Conservation (phyloP, 2,888 invertebrate genomes). For the Parnassius mnemosyne region DNA sequence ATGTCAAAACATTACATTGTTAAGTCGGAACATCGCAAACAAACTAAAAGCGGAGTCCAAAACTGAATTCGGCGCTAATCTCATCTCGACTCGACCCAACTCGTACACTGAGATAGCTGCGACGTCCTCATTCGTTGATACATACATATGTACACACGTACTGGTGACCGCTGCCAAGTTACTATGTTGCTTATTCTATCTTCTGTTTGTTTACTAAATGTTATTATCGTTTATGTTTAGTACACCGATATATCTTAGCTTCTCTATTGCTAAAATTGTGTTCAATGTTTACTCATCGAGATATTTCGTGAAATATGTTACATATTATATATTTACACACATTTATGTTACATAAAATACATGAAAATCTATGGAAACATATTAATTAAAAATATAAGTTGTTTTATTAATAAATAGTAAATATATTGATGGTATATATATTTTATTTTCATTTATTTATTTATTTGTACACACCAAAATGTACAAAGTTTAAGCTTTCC, state of each 20-base stretch:
- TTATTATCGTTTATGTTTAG: constrained; percentile 10
- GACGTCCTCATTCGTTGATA: constrained; percentile 1
- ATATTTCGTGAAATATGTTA: no score
- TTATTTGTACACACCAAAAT: no score
- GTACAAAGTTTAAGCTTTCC: no score
- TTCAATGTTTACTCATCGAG: no score
- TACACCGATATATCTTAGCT: background rate
- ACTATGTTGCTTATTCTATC: constrained; percentile 12
- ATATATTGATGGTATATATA: no score
- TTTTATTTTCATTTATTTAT: no score
- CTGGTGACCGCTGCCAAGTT: constrained; percentile 18
- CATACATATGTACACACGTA: constrained; percentile 14
- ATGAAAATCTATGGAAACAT: no score
- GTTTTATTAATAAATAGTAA: no score
- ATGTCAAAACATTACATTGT: constrained; percentile 34
- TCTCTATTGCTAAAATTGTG: no score
- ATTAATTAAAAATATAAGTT: no score
- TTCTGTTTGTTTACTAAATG: constrained; percentile 20
- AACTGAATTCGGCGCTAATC: constrained; percentile 32
- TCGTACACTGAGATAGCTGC: constrained; percentile 7
- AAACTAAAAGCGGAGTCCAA: constrained; percentile 25
- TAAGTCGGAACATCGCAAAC: constrained; percentile 30
- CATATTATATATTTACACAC: no score
- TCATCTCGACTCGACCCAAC: constrained; percentile 23
- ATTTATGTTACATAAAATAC: no score